phyloP scores from a whole-genome alignment of 2,113 vertebrate species.

The Calonectris borealis region DNA sequence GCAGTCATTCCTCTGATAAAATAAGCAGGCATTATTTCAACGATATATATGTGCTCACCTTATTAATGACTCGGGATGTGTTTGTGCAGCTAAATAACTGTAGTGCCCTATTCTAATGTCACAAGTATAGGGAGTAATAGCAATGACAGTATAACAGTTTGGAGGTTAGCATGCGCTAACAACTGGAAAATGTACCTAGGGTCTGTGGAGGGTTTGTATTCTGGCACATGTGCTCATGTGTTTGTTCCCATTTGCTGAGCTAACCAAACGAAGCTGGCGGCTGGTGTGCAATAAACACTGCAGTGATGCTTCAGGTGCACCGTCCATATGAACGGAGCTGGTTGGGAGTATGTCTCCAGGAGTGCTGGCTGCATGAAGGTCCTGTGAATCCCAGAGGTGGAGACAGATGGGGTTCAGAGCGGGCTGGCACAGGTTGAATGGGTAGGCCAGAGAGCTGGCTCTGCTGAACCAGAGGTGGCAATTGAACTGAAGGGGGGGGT shows the following conservation, averaged over 20 bases:
- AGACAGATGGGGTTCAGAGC: background rate
- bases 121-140: background rate
- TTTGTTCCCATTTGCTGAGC: background rate
- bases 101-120: too few relatives aligned
- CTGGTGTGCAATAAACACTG: background rate
- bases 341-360: too few relatives aligned
- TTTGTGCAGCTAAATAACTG: background rate
- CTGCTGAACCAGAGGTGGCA: background rate
- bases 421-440: background rate
- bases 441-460: background rate
- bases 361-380: too few relatives aligned
- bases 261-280: too few relatives aligned
- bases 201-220: background rate
- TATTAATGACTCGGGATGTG: background rate
- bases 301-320: too few relatives aligned
- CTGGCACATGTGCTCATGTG: accelerated
- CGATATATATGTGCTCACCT: background rate
- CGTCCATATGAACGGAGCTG: background rate
- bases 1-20: background rate
- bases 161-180: background rate
- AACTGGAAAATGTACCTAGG: background rate
- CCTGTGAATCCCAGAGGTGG: background rate
- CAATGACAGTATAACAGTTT: too few relatives aligned
- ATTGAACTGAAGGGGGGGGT: too few relatives aligned
- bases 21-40: background rate